Conservation (phyloP, 92 coral and sea anemone species). For the Chrysogorgia sp. region DNA sequence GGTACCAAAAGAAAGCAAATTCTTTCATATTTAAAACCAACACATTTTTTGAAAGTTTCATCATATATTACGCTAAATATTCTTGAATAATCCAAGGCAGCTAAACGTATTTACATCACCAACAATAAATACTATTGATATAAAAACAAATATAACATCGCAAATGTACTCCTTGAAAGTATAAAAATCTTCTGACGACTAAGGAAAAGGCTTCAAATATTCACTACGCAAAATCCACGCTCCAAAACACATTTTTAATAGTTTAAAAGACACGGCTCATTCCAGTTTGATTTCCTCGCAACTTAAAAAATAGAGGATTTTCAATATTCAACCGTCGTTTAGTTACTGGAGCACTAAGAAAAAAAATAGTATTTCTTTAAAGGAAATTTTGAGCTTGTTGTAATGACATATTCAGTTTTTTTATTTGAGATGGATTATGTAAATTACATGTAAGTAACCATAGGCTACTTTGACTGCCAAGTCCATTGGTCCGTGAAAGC, state of each 20-base stretch:
- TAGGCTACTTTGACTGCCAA: no score
- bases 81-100: background rate
- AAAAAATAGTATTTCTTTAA: no score
- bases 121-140: background rate
- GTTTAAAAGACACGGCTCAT: background rate
- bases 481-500: no score
- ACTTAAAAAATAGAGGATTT: background rate
- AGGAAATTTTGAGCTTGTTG: no score
- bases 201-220: background rate
- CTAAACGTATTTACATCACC: background rate
- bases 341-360: constrained; percentile 1
- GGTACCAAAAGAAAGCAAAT: background rate
- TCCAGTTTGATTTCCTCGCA: background rate
- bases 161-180: background rate
- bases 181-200: background rate
- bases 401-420: no score
- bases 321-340: background rate
- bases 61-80: constrained; percentile 2
- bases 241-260: background rate
- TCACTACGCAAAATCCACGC: background rate
- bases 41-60: background rate
- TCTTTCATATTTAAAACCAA: background rate
- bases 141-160: background rate
- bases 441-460: no score
- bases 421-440: no score